phyloP scores from a whole-genome alignment of 2,113 vertebrate genomes.

The Piprites chloris region DNA sequence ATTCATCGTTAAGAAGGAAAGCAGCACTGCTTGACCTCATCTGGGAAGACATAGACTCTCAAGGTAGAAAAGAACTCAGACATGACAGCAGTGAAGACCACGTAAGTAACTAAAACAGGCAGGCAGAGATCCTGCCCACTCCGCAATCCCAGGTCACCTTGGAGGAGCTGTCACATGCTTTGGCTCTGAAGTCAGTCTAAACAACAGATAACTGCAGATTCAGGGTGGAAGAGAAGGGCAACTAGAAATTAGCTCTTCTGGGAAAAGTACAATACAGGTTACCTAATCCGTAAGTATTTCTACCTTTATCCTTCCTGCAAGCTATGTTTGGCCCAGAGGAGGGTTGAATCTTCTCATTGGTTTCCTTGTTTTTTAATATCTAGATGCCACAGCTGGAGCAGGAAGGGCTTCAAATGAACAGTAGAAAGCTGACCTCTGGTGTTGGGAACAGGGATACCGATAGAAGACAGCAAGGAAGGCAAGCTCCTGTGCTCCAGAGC shows the following conservation, averaged over 20 bases:
- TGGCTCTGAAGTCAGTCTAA: not conserved
- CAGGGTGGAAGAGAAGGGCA: not conserved
- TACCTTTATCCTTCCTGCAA: not conserved
- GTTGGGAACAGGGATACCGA: not conserved
- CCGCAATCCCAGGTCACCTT: not conserved
- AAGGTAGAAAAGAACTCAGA: not conserved
- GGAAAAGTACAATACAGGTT: not conserved
- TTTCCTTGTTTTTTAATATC: not conserved
- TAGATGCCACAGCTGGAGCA: not conserved
- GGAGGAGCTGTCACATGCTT: not conserved
- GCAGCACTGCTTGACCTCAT: not conserved
- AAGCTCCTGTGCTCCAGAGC: not conserved
- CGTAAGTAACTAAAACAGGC: not conserved
- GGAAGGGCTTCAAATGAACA: not conserved
- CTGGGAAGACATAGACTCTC: not conserved
- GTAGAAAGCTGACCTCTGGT: conserved; percentile 34
- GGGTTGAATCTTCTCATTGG: accelerated
- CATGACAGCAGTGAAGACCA: not conserved
- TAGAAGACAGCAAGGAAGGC: not conserved
- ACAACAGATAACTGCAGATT: not conserved
- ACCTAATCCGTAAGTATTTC: not conserved
- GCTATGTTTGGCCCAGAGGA: not conserved
- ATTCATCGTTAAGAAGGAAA: not conserved
- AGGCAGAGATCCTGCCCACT: not conserved
- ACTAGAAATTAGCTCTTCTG: not conserved